Percentiles rank a stretch among this genome's conserved stretches.
These are phyloP conservation scores for Hylia prasina DNA, from an alignment of 2,113 vertebrate genomes.

Conservation along the genomic window DNA sequence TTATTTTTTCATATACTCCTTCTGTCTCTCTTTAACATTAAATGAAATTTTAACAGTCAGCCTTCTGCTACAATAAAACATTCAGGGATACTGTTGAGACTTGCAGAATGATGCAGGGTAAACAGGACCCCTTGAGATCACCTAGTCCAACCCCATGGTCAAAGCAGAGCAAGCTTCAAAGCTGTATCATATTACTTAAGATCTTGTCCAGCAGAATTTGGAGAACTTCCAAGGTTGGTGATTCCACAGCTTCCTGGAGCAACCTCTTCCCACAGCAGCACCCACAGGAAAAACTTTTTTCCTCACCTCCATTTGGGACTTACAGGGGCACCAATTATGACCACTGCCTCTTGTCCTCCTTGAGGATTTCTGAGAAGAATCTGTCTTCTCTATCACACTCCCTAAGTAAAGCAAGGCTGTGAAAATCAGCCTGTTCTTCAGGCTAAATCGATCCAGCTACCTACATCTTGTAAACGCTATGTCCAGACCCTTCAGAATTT, in stretches of 20 bases:
- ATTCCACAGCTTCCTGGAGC: neutral
- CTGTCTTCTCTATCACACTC: neutral
- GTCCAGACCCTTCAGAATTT: neutral
- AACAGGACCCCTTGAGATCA: neutral
- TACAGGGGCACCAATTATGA: rapidly evolving
- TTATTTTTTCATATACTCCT: neutral
- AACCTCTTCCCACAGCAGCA: neutral
- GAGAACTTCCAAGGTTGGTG: neutral
- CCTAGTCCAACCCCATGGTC: neutral
- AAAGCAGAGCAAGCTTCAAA: neutral
- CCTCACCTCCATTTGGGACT: neutral
- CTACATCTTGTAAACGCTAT: neutral
- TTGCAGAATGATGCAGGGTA: neutral
- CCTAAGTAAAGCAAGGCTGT: neutral
- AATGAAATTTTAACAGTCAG: neutral
- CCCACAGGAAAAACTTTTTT: neutral
- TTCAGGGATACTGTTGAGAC: neutral
- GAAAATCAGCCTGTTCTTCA: neutral
- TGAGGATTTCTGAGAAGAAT: neutral
- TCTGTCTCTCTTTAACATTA: neutral
- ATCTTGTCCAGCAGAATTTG: neutral
- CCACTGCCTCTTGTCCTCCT: neutral
- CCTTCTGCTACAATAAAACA: neutral
- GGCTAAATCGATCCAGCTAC: neutral
- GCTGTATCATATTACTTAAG: neutral